Conservation (phyloP, 2,797 vertebrate species). For the Tympanoctomys barrerae region DNA sequence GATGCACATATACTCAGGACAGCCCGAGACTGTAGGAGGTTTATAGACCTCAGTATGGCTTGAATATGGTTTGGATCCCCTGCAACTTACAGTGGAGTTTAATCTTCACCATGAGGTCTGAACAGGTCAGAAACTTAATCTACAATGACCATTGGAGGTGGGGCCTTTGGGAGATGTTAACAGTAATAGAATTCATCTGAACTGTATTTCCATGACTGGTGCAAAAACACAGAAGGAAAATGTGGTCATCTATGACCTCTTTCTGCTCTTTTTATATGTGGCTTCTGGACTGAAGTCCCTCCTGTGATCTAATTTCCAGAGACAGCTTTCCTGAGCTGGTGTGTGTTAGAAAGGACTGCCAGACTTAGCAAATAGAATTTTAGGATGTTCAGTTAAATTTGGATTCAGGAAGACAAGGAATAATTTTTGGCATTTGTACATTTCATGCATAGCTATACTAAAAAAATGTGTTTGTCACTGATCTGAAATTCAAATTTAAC, state of each 20-base stretch:
- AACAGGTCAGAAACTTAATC: neutral
- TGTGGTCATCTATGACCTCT: neutral
- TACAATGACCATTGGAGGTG: neutral
- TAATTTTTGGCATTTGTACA: neutral
- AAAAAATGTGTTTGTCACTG: neutral
- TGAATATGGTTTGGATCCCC: neutral
- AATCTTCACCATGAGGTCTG: neutral
- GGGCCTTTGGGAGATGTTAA: neutral
- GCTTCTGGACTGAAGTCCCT: neutral
- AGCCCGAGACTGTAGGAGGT: neutral
- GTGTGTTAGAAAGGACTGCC: neutral
- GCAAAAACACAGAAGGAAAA: slow-evolving; percentile 21
- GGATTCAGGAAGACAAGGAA: neutral
- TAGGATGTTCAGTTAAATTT: neutral
- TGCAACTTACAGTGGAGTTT: neutral
- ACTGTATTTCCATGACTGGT: neutral
- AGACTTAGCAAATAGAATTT: slow-evolving; percentile 31
- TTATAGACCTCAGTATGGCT: neutral
- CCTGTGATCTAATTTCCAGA: slow-evolving; percentile 46
- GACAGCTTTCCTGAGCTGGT: neutral
- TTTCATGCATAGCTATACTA: neutral
- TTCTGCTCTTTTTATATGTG: neutral
- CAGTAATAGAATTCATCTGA: slow-evolving; percentile 11
- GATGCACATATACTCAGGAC: neutral
- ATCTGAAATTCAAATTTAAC: slow-evolving; percentile 11